phyloP scores from a whole-genome alignment of 2,113 vertebrate species.

The Xerus inauris region DNA sequence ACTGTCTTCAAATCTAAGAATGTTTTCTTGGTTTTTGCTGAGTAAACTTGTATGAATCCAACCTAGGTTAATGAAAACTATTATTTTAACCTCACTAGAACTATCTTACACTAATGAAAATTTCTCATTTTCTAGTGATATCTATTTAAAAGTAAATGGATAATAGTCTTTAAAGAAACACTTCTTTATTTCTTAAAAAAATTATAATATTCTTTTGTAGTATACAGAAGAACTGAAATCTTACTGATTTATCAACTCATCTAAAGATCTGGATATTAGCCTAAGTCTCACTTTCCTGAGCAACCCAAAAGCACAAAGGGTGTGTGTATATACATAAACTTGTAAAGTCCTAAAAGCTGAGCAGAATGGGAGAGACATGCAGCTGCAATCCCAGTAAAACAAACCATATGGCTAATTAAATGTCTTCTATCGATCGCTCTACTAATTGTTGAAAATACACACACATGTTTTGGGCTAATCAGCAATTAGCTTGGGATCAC shows the following conservation, averaged over 20 bases:
- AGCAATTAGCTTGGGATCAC: conserved; percentile 74
- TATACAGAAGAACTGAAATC: neutral
- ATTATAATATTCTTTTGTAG: neutral
- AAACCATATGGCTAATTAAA: conserved; percentile 84
- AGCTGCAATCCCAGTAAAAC: conserved; percentile 79
- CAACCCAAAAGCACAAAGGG: neutral
- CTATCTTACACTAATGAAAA: no score
- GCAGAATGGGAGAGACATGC: conserved; percentile 60
- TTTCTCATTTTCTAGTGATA: no score
- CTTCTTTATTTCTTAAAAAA: neutral
- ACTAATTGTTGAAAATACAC: conserved; percentile 82
- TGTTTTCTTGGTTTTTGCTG: neutral
- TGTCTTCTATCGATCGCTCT: conserved; percentile 78
- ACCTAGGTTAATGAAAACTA: neutral
- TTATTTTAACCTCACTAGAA: neutral
- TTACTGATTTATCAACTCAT: neutral
- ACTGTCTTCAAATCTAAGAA: neutral
- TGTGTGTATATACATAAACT: neutral
- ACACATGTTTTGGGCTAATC: conserved; percentile 73
- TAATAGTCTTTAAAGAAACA: neutral
- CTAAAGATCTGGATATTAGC: neutral
- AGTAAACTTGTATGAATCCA: neutral
- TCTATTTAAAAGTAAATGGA: neutral
- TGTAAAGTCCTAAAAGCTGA: neutral
- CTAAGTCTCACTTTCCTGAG: conserved; percentile 25